Base-by-base conservation (phyloP, 2,797 vertebrate genomes). In the Hydrocynus forskahlii region DNA sequence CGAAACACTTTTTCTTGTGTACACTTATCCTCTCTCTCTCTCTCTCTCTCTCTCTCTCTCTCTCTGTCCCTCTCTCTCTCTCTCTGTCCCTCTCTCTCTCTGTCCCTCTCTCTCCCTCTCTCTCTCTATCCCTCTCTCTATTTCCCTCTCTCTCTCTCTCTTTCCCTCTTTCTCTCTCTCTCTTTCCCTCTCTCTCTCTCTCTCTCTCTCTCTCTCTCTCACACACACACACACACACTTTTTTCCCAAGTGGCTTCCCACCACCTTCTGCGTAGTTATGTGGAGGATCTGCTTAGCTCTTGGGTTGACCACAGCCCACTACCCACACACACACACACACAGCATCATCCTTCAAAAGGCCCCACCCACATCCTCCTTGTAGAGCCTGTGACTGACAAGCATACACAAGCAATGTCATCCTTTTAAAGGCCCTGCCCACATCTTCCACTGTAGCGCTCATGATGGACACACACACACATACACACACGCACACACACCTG, bases 241-340 rank as follows among this genome's bases (percentile, higher is more conserved):
- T 48, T 1, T 48, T 59, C 21, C 69, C 43, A 64, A 71, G 84
- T 85, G 74, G 78, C 67, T 69, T 68, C 70, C 74, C 79, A 74
- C 72, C 75, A n/a, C 71, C 54, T 77, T 66, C 70, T 63, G 64
- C 64, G 25, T 74, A 68, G 40, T 66, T 25, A 63, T 17, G 14
- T 52, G 40, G 72, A 79, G 66, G 76, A 73, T 62, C 68, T 45
- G 17, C 57, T 75, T 17, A 57, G 72, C n/a, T 8, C n/a, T 66
- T 17, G 38, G 69, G 70, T 75, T 69, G 45, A 35, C 21, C 21
- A 78, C 70, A 78, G 25, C 52, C 55, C 78, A 71, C 73, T 23
- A 66, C 79, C 84, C 85, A 62, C 55, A 75, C 80, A 81, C 55
- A 75, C 80, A 81, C 80, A 72, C 80, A 63, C 75, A 25, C 70